A percentile compares a stretch with the other conserved stretches of the same genome.
These are phyloP conservation scores for Drosophila funebris DNA, from an alignment of 1,140 invertebrate species.

Conservation along the genomic window DNA sequence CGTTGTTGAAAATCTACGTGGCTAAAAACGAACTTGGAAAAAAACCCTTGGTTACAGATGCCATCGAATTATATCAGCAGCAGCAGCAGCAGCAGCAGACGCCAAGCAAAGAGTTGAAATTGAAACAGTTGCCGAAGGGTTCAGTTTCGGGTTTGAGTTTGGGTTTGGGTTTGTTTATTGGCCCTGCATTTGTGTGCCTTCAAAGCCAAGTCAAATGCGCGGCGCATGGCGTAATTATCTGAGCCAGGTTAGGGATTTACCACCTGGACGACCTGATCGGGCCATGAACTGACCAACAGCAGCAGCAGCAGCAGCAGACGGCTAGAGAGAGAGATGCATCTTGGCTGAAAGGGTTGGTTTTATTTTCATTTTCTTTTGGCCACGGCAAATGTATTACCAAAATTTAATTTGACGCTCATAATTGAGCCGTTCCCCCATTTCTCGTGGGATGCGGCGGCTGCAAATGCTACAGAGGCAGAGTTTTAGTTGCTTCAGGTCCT, in stretches of 20 bases:
- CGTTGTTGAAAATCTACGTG: conserved; percentile 62
- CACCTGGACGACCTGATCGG: conserved; percentile 56
- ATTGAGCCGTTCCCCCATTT: conserved; percentile 45
- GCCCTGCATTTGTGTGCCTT: background rate
- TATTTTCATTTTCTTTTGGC: no score
- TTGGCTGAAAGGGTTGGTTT: conserved; percentile 30
- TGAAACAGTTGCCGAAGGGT: conserved; percentile 76
- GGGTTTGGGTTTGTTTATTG: conserved; percentile 4
- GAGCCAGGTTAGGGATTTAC: conserved; percentile 68
- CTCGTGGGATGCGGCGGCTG: conserved; percentile 23
- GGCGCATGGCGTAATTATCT: conserved; percentile 72
- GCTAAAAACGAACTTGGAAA: conserved; percentile 36
- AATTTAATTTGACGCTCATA: conserved; percentile 54
- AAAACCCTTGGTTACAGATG: conserved; percentile 68
- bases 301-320: conserved; percentile 32
- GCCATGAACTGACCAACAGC: conserved; percentile 40
- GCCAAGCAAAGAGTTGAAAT: conserved; percentile 58
- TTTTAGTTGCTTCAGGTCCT: no score
- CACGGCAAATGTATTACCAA: conserved; percentile 44
- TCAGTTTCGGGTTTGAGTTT: conserved; percentile 31
- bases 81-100: conserved; percentile 34
- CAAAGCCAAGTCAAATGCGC: conserved; percentile 56
- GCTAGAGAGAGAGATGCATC: conserved; percentile 42
- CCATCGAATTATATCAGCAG: conserved; percentile 54
- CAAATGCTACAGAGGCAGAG: background rate